Evolutionary conservation across 2,888 invertebrate genomes (phyloP), one percentile per base, ranked within the genome.

Genomic region (Sympetrum striolatum): DNA sequence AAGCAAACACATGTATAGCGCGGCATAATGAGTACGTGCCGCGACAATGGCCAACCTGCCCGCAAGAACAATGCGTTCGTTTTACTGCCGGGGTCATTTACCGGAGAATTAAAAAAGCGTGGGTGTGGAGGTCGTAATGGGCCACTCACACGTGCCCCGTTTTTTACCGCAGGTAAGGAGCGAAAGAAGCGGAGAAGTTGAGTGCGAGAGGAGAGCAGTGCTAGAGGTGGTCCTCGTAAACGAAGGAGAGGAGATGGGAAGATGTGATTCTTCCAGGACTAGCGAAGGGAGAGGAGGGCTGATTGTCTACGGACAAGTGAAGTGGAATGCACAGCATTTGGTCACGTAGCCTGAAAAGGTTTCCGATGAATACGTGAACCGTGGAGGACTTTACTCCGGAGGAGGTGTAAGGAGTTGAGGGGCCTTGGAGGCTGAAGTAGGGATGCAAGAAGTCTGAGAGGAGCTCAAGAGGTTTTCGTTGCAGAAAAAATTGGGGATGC

Each of bases 1-100:
- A 12, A 73, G 12, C 31, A 25, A 31, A 73, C 73, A 73, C 73
- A 14, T 73, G 73, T 73, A 73, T 73, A 25, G 73, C 25, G 31
- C 25, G 73, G 31, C 60, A 35, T 60, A 86, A 86, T 64, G 60
- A 86, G 86, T 86, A 86, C 86, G 60, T 86, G 86, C 86, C 86
- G 25, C 86, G 86, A 86, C 86, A 86, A 86, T 86, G 60, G 60
- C 60, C 60, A 37, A 39, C 58, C 31, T 31, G 4, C 15, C 60
- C 37, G 37, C 31, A n/a, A 86, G 86, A 86, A 86, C 86, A 86
- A 86, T 86, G 39, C 53, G 35, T 25, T n/a, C 31, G 35, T 14
- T 86, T 86, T 64, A 60, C 60, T 58, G 60, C 86, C 53, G 58
- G 37, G 35, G 86, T 86, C 86, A 60, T 86, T 86, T 64, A 18